phyloP scores from a whole-genome alignment of 2,888 invertebrate species.

The Abrostola tripartita region DNA sequence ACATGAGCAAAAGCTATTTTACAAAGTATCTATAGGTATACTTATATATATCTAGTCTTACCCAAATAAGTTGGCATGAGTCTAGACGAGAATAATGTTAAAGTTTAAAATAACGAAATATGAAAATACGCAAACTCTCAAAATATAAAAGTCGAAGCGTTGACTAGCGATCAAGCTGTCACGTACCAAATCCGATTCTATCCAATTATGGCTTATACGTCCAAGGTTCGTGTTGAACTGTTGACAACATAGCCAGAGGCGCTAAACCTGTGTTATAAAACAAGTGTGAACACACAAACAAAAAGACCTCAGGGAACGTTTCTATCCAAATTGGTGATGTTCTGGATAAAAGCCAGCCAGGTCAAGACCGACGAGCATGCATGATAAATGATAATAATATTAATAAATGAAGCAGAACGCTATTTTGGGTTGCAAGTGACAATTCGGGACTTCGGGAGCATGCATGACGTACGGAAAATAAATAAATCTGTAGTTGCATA shows the following conservation, averaged over 20 bases:
- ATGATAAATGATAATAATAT: background rate
- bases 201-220: constrained; percentile 34
- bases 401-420: background rate
- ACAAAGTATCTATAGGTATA: no score
- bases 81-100: no score
- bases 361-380: background rate
- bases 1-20: no score
- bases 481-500: no score
- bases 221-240: constrained; percentile 32
- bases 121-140: background rate
- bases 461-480: no score
- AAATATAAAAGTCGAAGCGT: constrained; percentile 22
- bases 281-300: no score
- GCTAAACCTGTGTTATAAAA: background rate
- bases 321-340: background rate
- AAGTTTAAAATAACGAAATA: background rate
- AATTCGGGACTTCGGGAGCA: no score
- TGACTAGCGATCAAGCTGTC: constrained; percentile 28
- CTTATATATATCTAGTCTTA: no score
- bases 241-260: background rate
- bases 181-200: constrained; percentile 23
- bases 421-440: background rate
- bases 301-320: no score
- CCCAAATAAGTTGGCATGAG: no score
- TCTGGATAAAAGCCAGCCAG: background rate